Evolutionary conservation across 1,140 invertebrate species (phyloP), one percentile per base, ranked within the genome.

Genomic region (Polypedilum pembai): DNA sequence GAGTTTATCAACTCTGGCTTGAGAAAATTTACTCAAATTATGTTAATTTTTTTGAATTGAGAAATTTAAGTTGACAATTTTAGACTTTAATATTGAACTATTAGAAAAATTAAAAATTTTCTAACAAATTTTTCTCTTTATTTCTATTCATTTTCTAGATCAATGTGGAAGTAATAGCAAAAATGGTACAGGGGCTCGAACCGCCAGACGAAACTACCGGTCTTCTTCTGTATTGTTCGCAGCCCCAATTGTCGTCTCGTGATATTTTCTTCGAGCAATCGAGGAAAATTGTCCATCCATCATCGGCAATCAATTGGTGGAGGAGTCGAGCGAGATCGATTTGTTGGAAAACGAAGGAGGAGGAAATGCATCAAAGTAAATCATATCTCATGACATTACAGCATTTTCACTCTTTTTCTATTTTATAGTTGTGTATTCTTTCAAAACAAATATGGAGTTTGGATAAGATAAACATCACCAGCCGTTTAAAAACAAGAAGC

Each of bases 111-210:
- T 8, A 12, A 45, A 73, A 73, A 73, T 41, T 21, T 73, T 73
- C 24, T 33, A 33, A 33, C 24, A 73, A n/a, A n/a, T 33, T 73
- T 41, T 73, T 7, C 45, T 3, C 41, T 15, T 45, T 73, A 21
- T 73, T 73, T 73, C 7, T 69, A 33, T 3, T 69, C 65, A 63
- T 75, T 75, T 20, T n/a, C n/a, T 40, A 73, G 69, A 75, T 75
- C 74, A 41, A 75, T 75, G 74, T 75, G 74, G 74, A 41, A 73
- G 74, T 75, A 63, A 75, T 41, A 63, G 73, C 66, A 63, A 75
- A 33, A 40, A 75, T 75, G 74, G 65, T 24, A 21, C 66, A 75
- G 69, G 74, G 74, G 74, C 74, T 69, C 40, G 74, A 74, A 66
- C 69, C 69, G 69, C 41, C 21, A 75, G 24, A 63, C 73, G 74